Base-by-base conservation (phyloP, 30 jellyfish, hydroid and myxozoan genomes). In the Rhopilema esculentum region DNA sequence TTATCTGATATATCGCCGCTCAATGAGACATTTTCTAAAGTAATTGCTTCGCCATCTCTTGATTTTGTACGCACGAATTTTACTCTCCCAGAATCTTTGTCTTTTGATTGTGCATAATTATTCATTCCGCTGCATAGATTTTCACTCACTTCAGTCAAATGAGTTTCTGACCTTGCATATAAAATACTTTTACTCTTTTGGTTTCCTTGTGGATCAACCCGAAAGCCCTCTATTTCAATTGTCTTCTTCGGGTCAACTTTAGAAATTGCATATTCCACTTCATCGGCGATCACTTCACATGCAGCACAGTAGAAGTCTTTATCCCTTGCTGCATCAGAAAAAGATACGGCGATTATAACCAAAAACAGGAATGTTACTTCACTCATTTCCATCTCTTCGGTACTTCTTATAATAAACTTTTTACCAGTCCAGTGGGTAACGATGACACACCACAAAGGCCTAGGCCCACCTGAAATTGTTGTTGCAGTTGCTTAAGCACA, bases 191-290 rank as follows among this genome's bases (percentile, higher is more conserved):
- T 92, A 16, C 73, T 49, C 28, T 81, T 82, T 50, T 93, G 98
- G 77, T 93, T 93, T 25, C 98, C 98, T 51, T 85, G 82, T 1
- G 98, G 98, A 48, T 93, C 98, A 15, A 93, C 97, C 49, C 98
- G 72, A 40, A 93, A 93, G 24, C 98, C 93, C 70, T 88, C 97
- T 7, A 87, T 88, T 86, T 92, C 93, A 30, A 93, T 73, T 48
- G 90, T 82, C 79, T 92, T 92, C 63, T 79, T 76, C 40, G 98
- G 91, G 82, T 92, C 95, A 24, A 92, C 90, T 82, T 87, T 87
- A 57, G 97, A 87, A 6, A 92, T 92, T 21, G 94, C 92, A 72
- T 92, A 88, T 29, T 75, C 96, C 15, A 92, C 74, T 78, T 92
- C 98, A 50, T 92, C 97, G 15, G 82, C 80, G 49, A 92, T 91